Conservation (phyloP, 2,797 vertebrate genomes). For the Rhabdophis nuchalis region DNA sequence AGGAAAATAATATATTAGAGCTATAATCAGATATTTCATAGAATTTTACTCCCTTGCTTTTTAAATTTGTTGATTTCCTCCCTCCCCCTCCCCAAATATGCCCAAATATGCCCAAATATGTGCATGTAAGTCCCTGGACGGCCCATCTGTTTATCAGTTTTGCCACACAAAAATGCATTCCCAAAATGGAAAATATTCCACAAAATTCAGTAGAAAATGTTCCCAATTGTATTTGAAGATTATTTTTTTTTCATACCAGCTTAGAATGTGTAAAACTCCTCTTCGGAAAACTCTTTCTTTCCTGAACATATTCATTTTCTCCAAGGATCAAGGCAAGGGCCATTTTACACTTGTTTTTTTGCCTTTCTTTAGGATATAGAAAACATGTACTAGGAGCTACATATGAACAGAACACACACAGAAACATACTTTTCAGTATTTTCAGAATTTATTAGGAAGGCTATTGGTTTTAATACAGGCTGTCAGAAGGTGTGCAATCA, state of each 20-base stretch:
- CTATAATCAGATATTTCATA: conserved; percentile 52
- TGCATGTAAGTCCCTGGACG: conserved; percentile 71
- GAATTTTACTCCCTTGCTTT: neutral
- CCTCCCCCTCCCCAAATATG: too few species aligned
- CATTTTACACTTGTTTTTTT: neutral
- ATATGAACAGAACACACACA: neutral
- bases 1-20: conserved; percentile 44
- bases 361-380: neutral
- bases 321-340: neutral
- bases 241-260: conserved; percentile 49
- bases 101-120: conserved; percentile 37
- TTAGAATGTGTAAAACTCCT: conserved; percentile 50
- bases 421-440: neutral
- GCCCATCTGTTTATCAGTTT: conserved; percentile 30
- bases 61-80: neutral
- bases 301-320: neutral
- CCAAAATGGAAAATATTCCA: conserved; percentile 43
- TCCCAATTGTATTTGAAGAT: conserved; percentile 34
- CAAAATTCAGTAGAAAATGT: conserved; percentile 1
- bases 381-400: neutral
- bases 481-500: neutral
- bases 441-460: neutral
- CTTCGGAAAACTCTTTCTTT: neutral
- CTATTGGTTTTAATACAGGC: neutral
- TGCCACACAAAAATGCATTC: conserved; percentile 51